Conservation (phyloP, 2,797 vertebrate species). For the Gallinago solitaria region DNA sequence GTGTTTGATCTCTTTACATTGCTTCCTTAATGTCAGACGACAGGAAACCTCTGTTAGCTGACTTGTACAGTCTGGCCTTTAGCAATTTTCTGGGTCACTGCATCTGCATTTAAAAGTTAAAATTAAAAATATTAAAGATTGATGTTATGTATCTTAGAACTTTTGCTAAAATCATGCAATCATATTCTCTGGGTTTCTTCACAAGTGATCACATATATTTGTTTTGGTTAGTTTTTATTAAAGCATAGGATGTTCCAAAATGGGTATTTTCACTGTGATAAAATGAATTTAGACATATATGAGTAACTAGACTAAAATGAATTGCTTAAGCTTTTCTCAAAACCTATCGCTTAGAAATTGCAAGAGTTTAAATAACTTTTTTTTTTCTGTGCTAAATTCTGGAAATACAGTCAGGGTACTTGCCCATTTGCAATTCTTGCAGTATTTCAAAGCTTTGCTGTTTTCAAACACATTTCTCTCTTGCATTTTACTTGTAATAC, state of each 20-base stretch:
- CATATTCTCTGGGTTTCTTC: neutral
- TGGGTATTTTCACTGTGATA: neutral
- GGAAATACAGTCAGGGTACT: neutral
- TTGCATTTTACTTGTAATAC: neutral
- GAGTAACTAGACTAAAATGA: neutral
- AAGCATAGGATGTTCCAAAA: neutral
- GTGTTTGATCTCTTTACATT: neutral
- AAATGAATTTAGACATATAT: neutral
- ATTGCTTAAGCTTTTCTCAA: neutral
- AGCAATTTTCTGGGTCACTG: neutral
- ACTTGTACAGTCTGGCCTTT: neutral
- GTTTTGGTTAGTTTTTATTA: neutral
- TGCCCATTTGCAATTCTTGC: neutral
- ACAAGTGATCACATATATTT: neutral
- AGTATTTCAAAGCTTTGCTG: neutral
- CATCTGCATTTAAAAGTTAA: neutral
- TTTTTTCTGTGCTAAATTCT: neutral
- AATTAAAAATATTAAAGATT: neutral
- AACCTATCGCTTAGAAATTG: neutral
- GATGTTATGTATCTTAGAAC: neutral
- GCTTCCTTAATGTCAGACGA: accelerated
- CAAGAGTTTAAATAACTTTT: neutral
- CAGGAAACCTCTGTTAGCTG: neutral
- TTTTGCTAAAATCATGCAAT: neutral
- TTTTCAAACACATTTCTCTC: neutral